These are phyloP conservation scores for Gymnocheta viridis DNA, from an alignment of 2,888 invertebrate genomes.

Conservation along the genomic window DNA sequence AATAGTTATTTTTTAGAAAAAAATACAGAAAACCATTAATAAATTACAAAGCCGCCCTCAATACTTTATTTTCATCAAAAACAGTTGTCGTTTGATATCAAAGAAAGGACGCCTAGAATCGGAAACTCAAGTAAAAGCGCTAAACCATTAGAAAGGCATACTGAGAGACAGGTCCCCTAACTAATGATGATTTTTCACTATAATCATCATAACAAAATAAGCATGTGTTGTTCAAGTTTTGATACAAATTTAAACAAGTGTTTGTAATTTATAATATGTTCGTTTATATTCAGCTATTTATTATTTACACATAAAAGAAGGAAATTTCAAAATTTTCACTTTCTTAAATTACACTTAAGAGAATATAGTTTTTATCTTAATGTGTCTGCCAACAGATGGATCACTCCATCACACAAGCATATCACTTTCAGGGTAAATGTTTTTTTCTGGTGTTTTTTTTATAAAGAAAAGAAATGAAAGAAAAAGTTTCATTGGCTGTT, in stretches of 20 bases:
- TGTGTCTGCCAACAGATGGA: conserved; percentile 58
- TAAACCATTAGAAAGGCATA: conserved; percentile 48
- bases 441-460: neutral
- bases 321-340: conserved; percentile 56
- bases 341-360: conserved; percentile 60
- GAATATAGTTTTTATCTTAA: conserved; percentile 15
- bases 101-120: conserved; percentile 1
- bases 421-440: conserved; percentile 24
- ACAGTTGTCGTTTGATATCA: conserved; percentile 41
- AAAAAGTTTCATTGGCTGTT: conserved; percentile 25
- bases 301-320: conserved; percentile 21
- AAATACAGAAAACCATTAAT: conserved; percentile 38
- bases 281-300: conserved; percentile 20
- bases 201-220: conserved; percentile 36
- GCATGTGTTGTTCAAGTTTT: conserved; percentile 46
- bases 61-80: conserved; percentile 29
- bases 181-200: conserved; percentile 22
- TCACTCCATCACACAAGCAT: conserved; percentile 41
- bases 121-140: conserved; percentile 20
- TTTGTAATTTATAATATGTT: conserved; percentile 53
- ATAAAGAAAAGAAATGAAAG: conserved; percentile 32
- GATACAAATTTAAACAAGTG: conserved; percentile 47
- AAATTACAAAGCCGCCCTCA: conserved; percentile 39
- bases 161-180: neutral
- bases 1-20: neutral